Base-by-base conservation (phyloP, 2,888 invertebrate species). In the Heliconius charithonia region DNA sequence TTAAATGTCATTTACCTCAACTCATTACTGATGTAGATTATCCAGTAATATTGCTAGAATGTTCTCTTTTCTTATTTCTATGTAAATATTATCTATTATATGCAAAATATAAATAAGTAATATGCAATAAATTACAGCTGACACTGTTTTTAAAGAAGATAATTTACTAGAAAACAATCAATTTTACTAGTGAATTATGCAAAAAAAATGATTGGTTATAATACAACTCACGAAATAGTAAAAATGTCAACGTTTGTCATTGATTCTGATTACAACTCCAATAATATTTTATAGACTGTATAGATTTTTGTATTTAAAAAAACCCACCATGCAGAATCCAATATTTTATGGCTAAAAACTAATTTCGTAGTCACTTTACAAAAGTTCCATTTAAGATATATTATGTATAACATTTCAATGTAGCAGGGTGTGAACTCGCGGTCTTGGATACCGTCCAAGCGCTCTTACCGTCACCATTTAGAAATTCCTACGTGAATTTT, bases 1-100 rank as follows among this genome's bases (percentile, higher is more conserved):
- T 63, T 74, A 74, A 74, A 62, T 62, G 73, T 78, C 74, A 74
- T 59, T 78, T 78, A 78, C 78, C 77, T 74, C 78, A 29, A 45
- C 16, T 70, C 76, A 80, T 80, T 76, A 79, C 70, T 62, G 65
- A 78, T 69, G 70, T 37, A 71, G 74, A 70, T 70, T 76, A 27
- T 67, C 66, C 51, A 69, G 63, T 76, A 67, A 74, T 78, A 59
- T 62, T 37, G 41, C 73, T 73, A 59, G 67, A 73, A 80, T 29
- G 75, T 76, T 73, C 51, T 32, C 4, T 29, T 41, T 69, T 78
- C 37, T 65, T 76, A 80, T 65, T 32, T n/a, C 29, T 59, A 29
- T 59, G n/a, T 72, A 25, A 72, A 59, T 72, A 59, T 72, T 25
- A n/a, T 56, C 71, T 59, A 32, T 72, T 59, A 32, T 72, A 59